These are phyloP conservation scores for Elgaria multicarinata DNA, from an alignment of 2,113 vertebrate species.

Conservation along the genomic window DNA sequence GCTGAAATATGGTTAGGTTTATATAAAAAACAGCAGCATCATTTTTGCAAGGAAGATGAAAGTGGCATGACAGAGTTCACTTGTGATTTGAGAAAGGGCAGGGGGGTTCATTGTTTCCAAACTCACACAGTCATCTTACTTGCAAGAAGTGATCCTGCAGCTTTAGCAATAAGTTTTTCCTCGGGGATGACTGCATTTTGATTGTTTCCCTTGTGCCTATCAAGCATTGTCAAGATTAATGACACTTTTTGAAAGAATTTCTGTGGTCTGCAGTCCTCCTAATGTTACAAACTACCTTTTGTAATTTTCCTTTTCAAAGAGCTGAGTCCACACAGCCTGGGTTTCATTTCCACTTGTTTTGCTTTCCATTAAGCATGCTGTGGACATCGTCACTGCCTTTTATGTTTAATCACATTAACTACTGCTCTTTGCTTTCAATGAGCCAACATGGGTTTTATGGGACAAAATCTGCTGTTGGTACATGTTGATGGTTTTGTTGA, in stretches of 20 bases:
- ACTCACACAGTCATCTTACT: slow-evolving; percentile 66
- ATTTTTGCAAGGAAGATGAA: slow-evolving; percentile 71
- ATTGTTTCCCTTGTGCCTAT: slow-evolving; percentile 78
- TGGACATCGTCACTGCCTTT: slow-evolving; percentile 48
- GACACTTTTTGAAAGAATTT: slow-evolving; percentile 67
- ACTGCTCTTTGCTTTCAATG: slow-evolving; percentile 45
- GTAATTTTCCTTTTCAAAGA: slow-evolving; percentile 48
- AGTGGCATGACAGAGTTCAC: slow-evolving; percentile 54
- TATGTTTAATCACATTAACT: slow-evolving; percentile 48
- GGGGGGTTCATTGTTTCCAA: slow-evolving; percentile 59
- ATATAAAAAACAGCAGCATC: slow-evolving; percentile 62
- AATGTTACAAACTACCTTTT: slow-evolving; percentile 62
- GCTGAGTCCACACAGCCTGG: slow-evolving; percentile 19
- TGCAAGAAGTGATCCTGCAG: slow-evolving; percentile 77
- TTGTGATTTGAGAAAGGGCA: slow-evolving; percentile 59
- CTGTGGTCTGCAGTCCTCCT: slow-evolving; percentile 59
- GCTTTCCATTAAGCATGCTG: slow-evolving; percentile 63
- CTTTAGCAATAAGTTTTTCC: slow-evolving; percentile 85
- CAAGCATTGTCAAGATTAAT: slow-evolving; percentile 74
- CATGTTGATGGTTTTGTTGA: slow-evolving; percentile 47
- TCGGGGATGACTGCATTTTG: slow-evolving; percentile 77
- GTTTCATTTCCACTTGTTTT: slow-evolving; percentile 29
- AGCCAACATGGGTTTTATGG: slow-evolving; percentile 28
- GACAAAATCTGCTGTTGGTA: slow-evolving; percentile 50
- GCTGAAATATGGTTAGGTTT: slow-evolving; percentile 62